A percentile compares a stretch with the other conserved stretches of the same genome.
These are phyloP conservation scores for Anhinga rufa DNA, from an alignment of 2,113 vertebrate genomes.

Conservation along the genomic window DNA sequence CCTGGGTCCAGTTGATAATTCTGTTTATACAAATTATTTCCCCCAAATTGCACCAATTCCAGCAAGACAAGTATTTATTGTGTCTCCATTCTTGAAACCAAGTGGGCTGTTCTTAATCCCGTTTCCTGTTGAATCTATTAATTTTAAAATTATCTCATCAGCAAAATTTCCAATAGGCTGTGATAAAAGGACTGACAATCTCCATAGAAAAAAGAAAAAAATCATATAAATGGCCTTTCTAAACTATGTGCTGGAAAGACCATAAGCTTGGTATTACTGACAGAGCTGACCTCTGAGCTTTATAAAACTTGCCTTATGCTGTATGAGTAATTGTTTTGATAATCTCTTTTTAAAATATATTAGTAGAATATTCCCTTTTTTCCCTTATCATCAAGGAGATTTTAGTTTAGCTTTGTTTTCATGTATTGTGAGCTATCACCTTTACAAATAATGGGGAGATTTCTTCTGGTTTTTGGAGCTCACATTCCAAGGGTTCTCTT, in stretches of 20 bases:
- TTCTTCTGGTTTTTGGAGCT: not conserved
- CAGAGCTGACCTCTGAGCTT: not conserved
- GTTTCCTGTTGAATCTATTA: not conserved
- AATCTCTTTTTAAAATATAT: not conserved
- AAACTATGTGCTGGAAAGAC: not conserved
- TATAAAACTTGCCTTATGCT: not conserved
- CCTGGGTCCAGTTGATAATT: not conserved
- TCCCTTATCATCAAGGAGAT: not conserved
- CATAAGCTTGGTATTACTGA: not conserved
- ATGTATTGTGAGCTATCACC: not conserved
- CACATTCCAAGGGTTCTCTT: not conserved
- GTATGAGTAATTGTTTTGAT: not conserved
- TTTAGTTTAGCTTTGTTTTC: not conserved
- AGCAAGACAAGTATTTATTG: not conserved
- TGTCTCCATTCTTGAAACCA: not conserved
- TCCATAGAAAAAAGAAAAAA: not conserved
- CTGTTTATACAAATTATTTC: not conserved
- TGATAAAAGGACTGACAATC: not conserved
- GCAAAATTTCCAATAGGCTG: not conserved
- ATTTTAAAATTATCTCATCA: constrained; percentile 23
- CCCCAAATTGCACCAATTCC: not conserved
- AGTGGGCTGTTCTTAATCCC: constrained; percentile 21
- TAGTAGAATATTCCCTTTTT: not conserved
- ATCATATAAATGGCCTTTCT: not conserved
- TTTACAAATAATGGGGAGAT: not conserved